Evolutionary conservation across 2,113 vertebrate species (phyloP), one percentile per base, ranked within the genome.

Genomic region (Callipepla californica): DNA sequence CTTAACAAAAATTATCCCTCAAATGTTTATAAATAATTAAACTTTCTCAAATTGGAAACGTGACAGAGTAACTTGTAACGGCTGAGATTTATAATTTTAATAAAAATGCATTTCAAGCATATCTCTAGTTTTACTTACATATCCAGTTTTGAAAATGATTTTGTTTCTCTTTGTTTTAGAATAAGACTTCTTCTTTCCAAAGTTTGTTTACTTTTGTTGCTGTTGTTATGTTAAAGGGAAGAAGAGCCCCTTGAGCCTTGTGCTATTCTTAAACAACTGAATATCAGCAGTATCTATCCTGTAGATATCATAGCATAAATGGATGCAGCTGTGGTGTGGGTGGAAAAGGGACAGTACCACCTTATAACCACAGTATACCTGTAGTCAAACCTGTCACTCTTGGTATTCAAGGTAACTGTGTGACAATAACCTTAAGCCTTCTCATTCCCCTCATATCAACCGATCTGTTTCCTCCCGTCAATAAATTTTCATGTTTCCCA

Each of bases 391-490:
- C 63, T 30, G n/a, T 57, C 75, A 32, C 13, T 4, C 20, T 19
- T n/a, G 16, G 8, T 23, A 32, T 58, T 68, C 42, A 58, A 40
- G 14, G 8, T 23, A 48, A 2, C 0, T 18, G 17, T 51, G 25
- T 23, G 42, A 40, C 36, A 82, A 16, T 4, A 3, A 6, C 11
- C 23, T 51, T 45, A 36, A 58, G 32, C 20, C 11, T 50, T 84
- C 34, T 63, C 25, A 2, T 3, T 68, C 11, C 40, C 40, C 8
- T 61, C 5, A 0, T 44, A 6, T 11, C 3, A 1, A 22, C 42
- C 75, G 21, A 8, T 72, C 3, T 11, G 2, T 5, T 13, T 82
- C 50, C 40, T 59, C 6, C n/a, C 14, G 61, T n/a, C 6, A 74
- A 66, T 25, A 84, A 63, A 28, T 66, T 22, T 45, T 67, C 23